Evolutionary conservation across 1,140 invertebrate genomes (phyloP).

Genomic region (Myzus persicae): DNA sequence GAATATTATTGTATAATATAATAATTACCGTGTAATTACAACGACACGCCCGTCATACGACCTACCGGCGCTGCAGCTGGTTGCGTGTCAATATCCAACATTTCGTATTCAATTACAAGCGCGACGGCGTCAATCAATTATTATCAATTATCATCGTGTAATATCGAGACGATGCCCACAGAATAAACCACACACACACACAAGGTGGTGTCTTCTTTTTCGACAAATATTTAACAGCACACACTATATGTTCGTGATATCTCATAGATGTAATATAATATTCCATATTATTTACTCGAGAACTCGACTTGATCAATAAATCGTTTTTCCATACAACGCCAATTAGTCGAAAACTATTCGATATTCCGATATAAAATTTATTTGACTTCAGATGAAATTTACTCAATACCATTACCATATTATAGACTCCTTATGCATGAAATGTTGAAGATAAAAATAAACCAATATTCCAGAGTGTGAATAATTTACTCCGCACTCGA

Average conservation of each 20-base stretch:
- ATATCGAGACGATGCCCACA: not conserved
- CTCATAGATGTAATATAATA: not conserved
- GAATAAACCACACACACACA: not conserved
- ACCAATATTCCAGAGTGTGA: not conserved
- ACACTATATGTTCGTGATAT: not conserved
- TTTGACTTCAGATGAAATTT: not conserved
- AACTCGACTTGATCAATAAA: constrained; percentile 22
- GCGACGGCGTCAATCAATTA: constrained; percentile 35
- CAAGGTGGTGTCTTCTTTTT: not conserved
- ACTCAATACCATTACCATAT: not conserved
- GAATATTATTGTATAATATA: constrained; percentile 30
- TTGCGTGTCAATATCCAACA: not conserved
- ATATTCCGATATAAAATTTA: constrained; percentile 31
- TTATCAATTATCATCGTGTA: constrained; percentile 13
- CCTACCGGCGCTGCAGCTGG: too few species aligned
- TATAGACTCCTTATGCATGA: not conserved
- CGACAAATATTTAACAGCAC: not conserved
- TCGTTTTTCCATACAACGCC: constrained; percentile 20
- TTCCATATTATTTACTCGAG: not conserved
- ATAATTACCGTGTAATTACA: constrained; percentile 39
- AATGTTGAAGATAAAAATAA: not conserved
- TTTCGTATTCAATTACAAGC: not conserved
- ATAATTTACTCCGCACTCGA: not conserved
- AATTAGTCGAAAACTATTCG: constrained; percentile 21
- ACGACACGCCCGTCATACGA: not conserved